Base-by-base conservation (phyloP, 2,888 invertebrate genomes). In the Papilio elwesi region DNA sequence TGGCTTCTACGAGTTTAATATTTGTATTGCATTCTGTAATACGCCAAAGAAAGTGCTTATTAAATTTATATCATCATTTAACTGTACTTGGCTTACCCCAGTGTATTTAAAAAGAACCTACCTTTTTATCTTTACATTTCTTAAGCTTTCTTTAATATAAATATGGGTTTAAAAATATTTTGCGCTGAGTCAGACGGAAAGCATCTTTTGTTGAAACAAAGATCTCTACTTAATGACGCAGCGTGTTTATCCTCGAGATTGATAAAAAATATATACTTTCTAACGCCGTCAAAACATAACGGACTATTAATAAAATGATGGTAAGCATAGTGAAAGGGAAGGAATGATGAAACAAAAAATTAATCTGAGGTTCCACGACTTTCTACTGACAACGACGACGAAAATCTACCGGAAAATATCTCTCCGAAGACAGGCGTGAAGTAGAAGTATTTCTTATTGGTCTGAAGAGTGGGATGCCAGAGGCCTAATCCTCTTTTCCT, bases 121-220 rank as follows among this genome's bases (percentile, higher is more conserved):
- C 38, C 8, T 59, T 38, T 57, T 13, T 36, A 1, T 57, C 11
- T 12, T 16, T n/a, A 57, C 8, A 59, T 43, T 38, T n/a, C n/a
- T 59, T 3, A 38, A 38, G 38, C n/a, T 13, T 2, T 38, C 7
- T 13, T 9, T 43, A 43, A 26, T 47, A 6, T 36, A 38, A 65
- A 65, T 16, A 53, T 36, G 26, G 13, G n/a, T 65, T 49, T n/a
- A 51, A 65, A 65, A 65, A 51, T 65, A 49, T 65, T 57, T 57
- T n/a, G 7, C 36, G 65, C 48, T 51, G 65, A 51, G 65, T 49
- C 48, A 38, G 7, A 51, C 38, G 11, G 59, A 51, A 38, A 65
- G n/a, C 65, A 59, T 49, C 68, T 57, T 57, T 59, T 38, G 43
- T 53, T 26, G 16, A 66, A 48, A 57, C 68, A 68, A 68, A 74